Conservation (phyloP, 2,797 vertebrate species). For the Valencia hispanica region DNA sequence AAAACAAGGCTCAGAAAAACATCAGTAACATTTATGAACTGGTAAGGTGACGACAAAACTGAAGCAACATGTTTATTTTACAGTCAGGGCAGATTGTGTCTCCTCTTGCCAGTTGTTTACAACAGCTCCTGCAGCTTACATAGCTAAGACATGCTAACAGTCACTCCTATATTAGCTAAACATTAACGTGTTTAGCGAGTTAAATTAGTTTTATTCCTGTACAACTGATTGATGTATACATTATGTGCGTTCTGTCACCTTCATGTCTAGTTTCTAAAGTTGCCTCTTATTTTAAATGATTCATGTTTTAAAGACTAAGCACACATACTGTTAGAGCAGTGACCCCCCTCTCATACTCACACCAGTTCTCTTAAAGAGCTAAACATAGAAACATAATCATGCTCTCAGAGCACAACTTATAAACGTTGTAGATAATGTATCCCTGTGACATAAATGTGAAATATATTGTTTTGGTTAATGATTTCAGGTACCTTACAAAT, state of each 20-base stretch:
- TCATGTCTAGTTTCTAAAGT: background rate
- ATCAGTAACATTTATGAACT: conserved; percentile 89
- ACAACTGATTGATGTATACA: background rate
- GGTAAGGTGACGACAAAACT: conserved; percentile 71
- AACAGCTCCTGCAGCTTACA: background rate
- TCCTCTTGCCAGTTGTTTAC: background rate
- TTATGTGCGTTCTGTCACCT: background rate
- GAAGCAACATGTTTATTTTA: too few relatives aligned
- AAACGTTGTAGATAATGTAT: too few relatives aligned
- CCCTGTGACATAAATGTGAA: too few relatives aligned
- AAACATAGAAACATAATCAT: too few relatives aligned
- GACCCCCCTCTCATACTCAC: background rate
- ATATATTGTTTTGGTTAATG: too few relatives aligned
- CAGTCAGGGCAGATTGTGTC: background rate
- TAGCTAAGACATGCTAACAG: conserved; percentile 31
- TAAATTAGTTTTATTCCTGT: background rate
- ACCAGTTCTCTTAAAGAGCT: too few relatives aligned
- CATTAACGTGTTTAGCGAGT: background rate
- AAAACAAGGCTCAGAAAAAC: conserved; percentile 79
- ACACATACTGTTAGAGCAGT: background rate
- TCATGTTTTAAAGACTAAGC: background rate
- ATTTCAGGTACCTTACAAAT: too few relatives aligned
- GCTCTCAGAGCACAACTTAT: too few relatives aligned
- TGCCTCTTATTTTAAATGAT: background rate
- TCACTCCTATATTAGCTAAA: background rate